Conservation (phyloP, 2,113 vertebrate species). For the Channa maculata region DNA sequence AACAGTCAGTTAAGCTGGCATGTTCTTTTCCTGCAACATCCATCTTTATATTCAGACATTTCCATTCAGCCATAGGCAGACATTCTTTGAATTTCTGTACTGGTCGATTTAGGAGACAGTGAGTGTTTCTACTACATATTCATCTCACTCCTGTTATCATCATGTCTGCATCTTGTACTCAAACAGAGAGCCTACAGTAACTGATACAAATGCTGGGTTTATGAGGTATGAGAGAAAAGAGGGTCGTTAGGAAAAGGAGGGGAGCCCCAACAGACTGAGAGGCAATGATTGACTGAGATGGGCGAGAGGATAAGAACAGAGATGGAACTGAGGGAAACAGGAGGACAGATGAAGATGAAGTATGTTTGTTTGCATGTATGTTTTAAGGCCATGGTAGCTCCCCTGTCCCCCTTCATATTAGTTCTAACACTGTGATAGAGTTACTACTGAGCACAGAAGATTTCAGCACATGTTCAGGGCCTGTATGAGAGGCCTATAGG, state of each 20-base stretch:
- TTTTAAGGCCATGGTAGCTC: too few species aligned
- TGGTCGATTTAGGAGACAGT: neutral
- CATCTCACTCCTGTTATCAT: neutral
- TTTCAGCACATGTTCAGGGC: too few species aligned
- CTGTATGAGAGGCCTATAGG: too few species aligned
- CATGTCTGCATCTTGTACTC: neutral
- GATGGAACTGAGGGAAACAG: neutral
- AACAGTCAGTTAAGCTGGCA: constrained; percentile 1
- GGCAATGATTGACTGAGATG: constrained; percentile 7
- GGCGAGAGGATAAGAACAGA: neutral
- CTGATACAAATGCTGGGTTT: constrained; percentile 20
- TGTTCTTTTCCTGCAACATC: constrained; percentile 18
- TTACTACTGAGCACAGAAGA: too few species aligned
- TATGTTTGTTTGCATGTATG: too few species aligned
- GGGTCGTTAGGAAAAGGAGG: neutral
- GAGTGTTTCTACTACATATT: neutral
- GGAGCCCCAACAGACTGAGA: neutral
- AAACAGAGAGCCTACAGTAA: constrained; percentile 4
- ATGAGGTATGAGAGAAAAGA: constrained; percentile 21
- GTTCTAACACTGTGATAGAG: too few species aligned
- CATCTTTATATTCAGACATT: neutral
- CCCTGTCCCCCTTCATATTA: too few species aligned
- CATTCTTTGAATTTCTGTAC: neutral
- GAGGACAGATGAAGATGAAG: neutral
- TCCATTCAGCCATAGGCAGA: constrained; percentile 6